Evolutionary conservation across 1,140 invertebrate genomes (phyloP).

Genomic region (Drosophila sechellia): DNA sequence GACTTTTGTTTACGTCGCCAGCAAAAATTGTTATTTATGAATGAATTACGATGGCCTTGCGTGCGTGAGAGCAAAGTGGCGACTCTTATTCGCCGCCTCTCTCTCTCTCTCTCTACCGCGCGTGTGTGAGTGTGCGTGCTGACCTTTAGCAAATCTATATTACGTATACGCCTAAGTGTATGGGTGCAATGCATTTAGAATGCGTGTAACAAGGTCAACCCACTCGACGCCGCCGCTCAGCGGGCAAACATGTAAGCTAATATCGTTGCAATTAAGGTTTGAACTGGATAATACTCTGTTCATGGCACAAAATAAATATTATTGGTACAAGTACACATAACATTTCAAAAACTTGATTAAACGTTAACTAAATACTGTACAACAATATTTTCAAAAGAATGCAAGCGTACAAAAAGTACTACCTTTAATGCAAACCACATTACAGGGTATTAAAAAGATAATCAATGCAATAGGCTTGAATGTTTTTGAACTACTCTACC

Average conservation of each 20-base stretch:
- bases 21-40: constrained; percentile 77
- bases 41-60: constrained; percentile 59
- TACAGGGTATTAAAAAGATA: constrained; percentile 18
- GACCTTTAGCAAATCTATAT: constrained; percentile 79
- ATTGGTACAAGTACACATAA: too few species aligned
- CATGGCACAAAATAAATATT: not conserved
- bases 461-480: constrained; percentile 18
- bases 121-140: constrained; percentile 61
- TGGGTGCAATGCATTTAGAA: constrained; percentile 72
- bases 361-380: too few species aligned
- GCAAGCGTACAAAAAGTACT: rapidly evolving
- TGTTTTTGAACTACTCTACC: constrained; percentile 31
- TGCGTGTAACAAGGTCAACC: constrained; percentile 74
- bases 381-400: not conserved
- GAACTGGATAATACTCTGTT: constrained; percentile 7
- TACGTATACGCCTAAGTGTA: constrained; percentile 63
- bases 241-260: constrained; percentile 9
- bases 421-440: not conserved
- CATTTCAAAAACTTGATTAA: too few species aligned
- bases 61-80: constrained; percentile 39
- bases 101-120: constrained; percentile 13
- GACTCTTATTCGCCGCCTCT: constrained; percentile 9
- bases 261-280: constrained; percentile 1
- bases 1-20: constrained; percentile 68
- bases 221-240: constrained; percentile 46